Evolutionary conservation across 1,140 invertebrate genomes (phyloP), one percentile per base, ranked within the genome.

Genomic region (Aphelinus certus): DNA sequence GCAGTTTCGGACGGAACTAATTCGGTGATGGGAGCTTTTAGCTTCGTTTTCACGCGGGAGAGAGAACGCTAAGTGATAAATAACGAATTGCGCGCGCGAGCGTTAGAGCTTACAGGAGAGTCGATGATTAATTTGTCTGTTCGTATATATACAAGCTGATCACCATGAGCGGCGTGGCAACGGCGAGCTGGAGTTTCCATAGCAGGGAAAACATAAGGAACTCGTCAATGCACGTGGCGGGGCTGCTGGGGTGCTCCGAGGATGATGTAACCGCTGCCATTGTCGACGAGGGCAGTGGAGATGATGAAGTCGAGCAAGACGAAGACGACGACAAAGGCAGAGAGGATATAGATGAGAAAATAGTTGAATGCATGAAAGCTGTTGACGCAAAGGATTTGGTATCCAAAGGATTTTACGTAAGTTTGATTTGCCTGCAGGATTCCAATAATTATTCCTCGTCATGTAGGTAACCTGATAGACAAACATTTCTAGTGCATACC

Each of bases 151-250:
- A 65, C 7, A 1, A 75, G 73, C 45, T 80, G 3, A 90, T 92
- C 51, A 80, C 89, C 51, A 88, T 89, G 80, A 90, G 91, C 81
- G 92, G 92, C 3, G 79, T 87, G 1, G 83, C 90, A 45, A 79
- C 83, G 9, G 79, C 83, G 46, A 77, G 87, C 0, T 82, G 83
- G 74, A 78, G 80, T 2, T 57, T 82, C 6, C 79, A 81, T 1
- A 3, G 76, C 0, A 76, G 45, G 10, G 10, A 10, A 2, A 53
- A 46, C 1, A 77, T 79, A 4, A 81, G 80, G 67, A 68, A 61
- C 4, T 3, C 7, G 1, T 81, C 81, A 0, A 10, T 83, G 43
- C 1, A 60, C 4, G 42, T 79, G 0, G 82, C 82, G 2, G 64
- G 3, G 3, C 45, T 42, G 0, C n/a, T 77, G 7, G 77, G 74